A percentile compares a stretch with the other conserved stretches of the same genome.
Evolutionary conservation across 2,797 vertebrate species (phyloP).

Genomic region (Arctocebus calabarensis): DNA sequence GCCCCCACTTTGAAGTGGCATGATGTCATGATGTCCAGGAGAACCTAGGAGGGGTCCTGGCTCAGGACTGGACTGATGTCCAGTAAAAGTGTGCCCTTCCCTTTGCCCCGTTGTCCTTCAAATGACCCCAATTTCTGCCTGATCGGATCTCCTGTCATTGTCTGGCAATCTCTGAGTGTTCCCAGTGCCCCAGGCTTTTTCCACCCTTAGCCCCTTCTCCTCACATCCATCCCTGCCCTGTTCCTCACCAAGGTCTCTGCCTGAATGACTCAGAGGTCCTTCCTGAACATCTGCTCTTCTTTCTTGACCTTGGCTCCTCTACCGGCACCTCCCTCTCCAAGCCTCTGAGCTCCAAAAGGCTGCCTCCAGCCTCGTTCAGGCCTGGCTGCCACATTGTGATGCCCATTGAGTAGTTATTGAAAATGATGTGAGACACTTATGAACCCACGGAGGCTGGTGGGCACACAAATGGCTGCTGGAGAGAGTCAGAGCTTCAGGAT

Average conservation of each 20-base stretch:
- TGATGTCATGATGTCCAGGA: rapidly evolving
- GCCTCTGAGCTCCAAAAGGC: too few relatives aligned
- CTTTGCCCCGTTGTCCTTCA: neutral
- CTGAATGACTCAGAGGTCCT: neutral
- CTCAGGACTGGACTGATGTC: neutral
- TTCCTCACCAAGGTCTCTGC: neutral
- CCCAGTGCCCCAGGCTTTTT: rapidly evolving
- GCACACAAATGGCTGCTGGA: rapidly evolving
- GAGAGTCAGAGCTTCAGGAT: neutral
- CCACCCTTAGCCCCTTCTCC: rapidly evolving
- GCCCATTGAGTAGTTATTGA: neutral
- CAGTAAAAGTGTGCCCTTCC: neutral
- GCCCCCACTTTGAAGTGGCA: neutral
- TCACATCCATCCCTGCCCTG: neutral
- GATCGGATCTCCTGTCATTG: rapidly evolving
- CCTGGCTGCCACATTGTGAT: rapidly evolving
- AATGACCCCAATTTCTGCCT: too few relatives aligned
- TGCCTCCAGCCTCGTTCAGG: neutral
- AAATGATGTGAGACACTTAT: neutral
- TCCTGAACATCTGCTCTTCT: neutral
- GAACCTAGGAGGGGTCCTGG: neutral
- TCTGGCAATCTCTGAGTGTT: neutral
- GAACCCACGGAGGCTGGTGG: too few relatives aligned
- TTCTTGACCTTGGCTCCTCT: neutral
- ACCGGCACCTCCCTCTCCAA: rapidly evolving